Conservation (phyloP, 2,797 vertebrate species). For the Sebastes iracundus region DNA sequence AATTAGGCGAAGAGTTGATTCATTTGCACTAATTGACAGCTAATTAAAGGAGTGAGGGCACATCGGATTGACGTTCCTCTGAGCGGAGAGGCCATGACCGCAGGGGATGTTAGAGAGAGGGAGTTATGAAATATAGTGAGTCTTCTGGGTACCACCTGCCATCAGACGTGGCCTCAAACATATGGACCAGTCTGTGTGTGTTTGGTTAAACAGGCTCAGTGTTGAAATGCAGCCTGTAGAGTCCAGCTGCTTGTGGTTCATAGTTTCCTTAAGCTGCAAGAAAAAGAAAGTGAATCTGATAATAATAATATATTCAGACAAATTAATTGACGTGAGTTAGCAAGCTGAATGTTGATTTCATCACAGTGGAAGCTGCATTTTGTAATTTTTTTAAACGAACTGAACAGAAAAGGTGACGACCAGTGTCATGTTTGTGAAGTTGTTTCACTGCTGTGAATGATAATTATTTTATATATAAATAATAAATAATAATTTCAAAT, state of each 20-base stretch:
- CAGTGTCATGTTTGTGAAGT: not conserved
- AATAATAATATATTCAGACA: not conserved
- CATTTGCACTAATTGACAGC: slow-evolving; percentile 99
- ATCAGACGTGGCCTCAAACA: slow-evolving; percentile 51
- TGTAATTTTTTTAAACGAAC: too few relatives aligned
- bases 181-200: slow-evolving; percentile 40
- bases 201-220: slow-evolving; percentile 30
- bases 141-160: slow-evolving; percentile 61
- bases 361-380: too few relatives aligned
- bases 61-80: slow-evolving; percentile 91
- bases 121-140: slow-evolving; percentile 54
- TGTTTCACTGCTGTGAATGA: not conserved
- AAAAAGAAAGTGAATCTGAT: slow-evolving; percentile 29
- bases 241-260: slow-evolving; percentile 25
- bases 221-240: slow-evolving; percentile 65
- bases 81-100: slow-evolving; percentile 77
- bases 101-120: slow-evolving; percentile 74
- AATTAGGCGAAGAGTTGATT: slow-evolving; percentile 99
- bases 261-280: not conserved
- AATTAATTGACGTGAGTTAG: too few relatives aligned
- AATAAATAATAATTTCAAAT: too few relatives aligned
- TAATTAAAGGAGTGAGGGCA: slow-evolving; percentile 96
- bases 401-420: not conserved
- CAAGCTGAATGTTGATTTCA: too few relatives aligned
- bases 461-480: too few relatives aligned